A percentile compares a stretch with the other conserved stretches of the same genome.
Conservation (phyloP, 2,113 vertebrate species). For the Gymnogyps californianus region DNA sequence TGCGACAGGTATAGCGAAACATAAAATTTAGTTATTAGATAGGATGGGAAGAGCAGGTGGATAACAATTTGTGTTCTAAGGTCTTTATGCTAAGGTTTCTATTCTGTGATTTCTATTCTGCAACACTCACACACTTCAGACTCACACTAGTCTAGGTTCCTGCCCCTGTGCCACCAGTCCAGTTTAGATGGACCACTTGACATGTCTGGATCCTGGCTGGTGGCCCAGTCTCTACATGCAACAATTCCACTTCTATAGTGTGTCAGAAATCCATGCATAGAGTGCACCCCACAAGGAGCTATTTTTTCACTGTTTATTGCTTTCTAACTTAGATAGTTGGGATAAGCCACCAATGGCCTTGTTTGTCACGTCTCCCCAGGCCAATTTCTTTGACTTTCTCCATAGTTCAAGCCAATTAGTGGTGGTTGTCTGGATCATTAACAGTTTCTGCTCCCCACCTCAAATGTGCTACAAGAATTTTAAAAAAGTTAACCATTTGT, state of each 20-base stretch:
- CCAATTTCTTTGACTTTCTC: neutral
- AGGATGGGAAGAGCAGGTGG: neutral
- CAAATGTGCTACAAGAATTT: neutral
- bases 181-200: neutral
- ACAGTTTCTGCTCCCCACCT: neutral
- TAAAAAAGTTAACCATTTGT: neutral
- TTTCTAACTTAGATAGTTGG: neutral
- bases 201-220: neutral
- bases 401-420: neutral
- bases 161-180: neutral
- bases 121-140: neutral
- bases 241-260: neutral
- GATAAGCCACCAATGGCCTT: neutral
- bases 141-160: neutral
- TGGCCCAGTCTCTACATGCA: neutral
- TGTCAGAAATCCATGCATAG: neutral
- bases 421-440: neutral
- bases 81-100: neutral
- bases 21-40: neutral
- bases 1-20: neutral
- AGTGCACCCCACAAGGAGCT: fast-evolving
- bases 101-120: neutral
- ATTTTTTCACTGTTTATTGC: neutral
- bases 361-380: neutral
- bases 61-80: neutral